Percentiles rank a stretch among this genome's conserved stretches.
phyloP scores from a whole-genome alignment of 1,140 invertebrate species.

The Plutomurus gul region DNA sequence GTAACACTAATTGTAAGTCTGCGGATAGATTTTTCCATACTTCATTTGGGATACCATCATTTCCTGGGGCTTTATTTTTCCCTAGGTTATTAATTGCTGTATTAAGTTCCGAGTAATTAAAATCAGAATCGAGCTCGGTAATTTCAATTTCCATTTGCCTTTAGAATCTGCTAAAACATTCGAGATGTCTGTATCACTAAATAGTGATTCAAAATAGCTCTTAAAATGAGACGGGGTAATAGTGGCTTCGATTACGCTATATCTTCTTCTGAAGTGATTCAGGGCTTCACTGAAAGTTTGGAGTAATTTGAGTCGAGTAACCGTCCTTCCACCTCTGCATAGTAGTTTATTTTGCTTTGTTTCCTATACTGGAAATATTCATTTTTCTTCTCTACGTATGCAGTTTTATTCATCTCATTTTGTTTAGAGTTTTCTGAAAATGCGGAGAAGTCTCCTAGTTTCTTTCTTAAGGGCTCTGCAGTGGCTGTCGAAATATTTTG shows the following conservation, averaged over 20 bases:
- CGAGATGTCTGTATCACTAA: no score
- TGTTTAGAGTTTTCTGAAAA: background rate
- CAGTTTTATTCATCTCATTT: background rate
- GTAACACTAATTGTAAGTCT: background rate
- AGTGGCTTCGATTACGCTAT: background rate
- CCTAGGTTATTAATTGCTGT: slow-evolving; percentile 39
- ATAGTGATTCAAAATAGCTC: background rate
- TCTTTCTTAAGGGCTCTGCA: background rate
- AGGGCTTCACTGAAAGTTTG: background rate
- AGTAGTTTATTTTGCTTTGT: background rate
- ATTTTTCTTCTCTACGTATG: background rate
- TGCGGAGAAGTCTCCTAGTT: background rate
- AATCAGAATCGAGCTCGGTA: background rate
- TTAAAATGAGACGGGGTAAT: background rate
- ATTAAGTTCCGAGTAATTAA: background rate
- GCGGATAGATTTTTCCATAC: slow-evolving; percentile 37
- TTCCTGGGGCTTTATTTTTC: slow-evolving; percentile 49
- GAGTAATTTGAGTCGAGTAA: background rate
- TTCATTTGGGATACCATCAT: slow-evolving; percentile 50
- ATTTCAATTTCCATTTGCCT: background rate
- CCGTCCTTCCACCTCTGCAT: background rate
- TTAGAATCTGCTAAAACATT: background rate
- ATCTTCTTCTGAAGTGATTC: background rate
- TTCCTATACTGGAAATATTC: background rate
- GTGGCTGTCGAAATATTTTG: background rate